A percentile compares a stretch with the other conserved stretches of the same genome.
These are phyloP conservation scores for Dryocosmus kuriphilus DNA, from an alignment of 2,888 invertebrate genomes.

Conservation along the genomic window DNA sequence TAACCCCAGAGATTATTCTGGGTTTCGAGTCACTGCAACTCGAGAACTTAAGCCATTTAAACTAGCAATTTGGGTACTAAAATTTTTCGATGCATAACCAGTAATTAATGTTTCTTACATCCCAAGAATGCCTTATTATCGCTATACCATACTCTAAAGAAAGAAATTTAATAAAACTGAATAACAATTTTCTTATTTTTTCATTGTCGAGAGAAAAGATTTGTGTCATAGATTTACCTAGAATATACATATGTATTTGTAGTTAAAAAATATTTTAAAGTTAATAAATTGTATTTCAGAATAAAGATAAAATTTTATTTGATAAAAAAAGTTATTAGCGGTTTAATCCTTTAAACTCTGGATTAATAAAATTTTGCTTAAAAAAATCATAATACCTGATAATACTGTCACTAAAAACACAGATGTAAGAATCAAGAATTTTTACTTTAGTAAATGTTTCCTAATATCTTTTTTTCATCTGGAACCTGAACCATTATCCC, in stretches of 20 bases:
- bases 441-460: conserved; percentile 6
- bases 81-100: background rate
- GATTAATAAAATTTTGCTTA: background rate
- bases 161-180: too few species aligned
- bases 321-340: background rate
- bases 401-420: background rate
- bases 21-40: background rate
- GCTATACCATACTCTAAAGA: background rate
- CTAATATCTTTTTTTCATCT: conserved; percentile 12
- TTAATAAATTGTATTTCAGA: too few species aligned
- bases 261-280: too few species aligned
- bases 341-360: background rate
- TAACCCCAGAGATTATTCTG: conserved; percentile 13
- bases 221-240: too few species aligned
- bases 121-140: background rate
- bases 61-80: background rate
- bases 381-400: too few species aligned
- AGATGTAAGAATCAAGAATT: background rate
- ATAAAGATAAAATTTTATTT: too few species aligned
- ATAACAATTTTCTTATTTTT: too few species aligned
- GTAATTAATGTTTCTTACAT: background rate
- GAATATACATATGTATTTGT: too few species aligned
- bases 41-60: conserved; percentile 15
- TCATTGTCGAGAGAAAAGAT: too few species aligned
- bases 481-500: conserved; percentile 23